phyloP scores from a whole-genome alignment of 2,888 invertebrate species.

The Pachymerium ferrugineum region DNA sequence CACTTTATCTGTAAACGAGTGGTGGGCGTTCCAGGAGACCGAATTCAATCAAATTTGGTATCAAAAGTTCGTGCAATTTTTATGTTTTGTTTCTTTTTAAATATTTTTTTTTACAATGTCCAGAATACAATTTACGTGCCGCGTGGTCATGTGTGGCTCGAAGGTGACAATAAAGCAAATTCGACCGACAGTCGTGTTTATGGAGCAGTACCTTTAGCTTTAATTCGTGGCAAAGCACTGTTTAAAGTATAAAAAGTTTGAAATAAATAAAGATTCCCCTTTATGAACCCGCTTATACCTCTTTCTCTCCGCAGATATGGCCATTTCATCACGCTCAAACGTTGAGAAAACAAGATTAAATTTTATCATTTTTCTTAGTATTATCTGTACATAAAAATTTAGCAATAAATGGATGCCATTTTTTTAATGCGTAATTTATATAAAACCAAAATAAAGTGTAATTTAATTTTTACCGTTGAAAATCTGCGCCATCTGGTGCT shows the following conservation, averaged over 20 bases:
- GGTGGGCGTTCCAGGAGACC: constrained; percentile 67
- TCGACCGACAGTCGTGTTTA: constrained; percentile 81
- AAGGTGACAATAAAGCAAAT: constrained; percentile 79
- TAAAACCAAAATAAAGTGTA: too few species aligned
- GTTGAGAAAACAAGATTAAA: neutral
- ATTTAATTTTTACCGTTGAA: too few species aligned
- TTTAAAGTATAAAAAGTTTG: too few species aligned
- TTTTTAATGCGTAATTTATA: neutral
- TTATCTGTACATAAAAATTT: neutral
- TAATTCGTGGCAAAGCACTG: constrained; percentile 75
- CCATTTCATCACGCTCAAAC: neutral
- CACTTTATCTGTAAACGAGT: constrained; percentile 82
- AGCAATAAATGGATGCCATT: neutral
- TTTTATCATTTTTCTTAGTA: neutral
- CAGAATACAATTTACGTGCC: constrained; percentile 57
- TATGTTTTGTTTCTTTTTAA: neutral
- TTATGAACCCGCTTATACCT: too few species aligned
- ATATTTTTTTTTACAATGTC: neutral
- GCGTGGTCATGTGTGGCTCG: constrained; percentile 81
- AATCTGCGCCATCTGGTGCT: too few species aligned
- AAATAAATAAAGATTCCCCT: too few species aligned
- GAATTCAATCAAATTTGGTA: neutral
- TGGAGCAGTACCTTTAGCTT: constrained; percentile 80
- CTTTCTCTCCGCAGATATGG: neutral
- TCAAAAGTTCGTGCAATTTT: neutral